Conservation (phyloP, 2,888 invertebrate species). For the Trichogramma dendrolimi region DNA sequence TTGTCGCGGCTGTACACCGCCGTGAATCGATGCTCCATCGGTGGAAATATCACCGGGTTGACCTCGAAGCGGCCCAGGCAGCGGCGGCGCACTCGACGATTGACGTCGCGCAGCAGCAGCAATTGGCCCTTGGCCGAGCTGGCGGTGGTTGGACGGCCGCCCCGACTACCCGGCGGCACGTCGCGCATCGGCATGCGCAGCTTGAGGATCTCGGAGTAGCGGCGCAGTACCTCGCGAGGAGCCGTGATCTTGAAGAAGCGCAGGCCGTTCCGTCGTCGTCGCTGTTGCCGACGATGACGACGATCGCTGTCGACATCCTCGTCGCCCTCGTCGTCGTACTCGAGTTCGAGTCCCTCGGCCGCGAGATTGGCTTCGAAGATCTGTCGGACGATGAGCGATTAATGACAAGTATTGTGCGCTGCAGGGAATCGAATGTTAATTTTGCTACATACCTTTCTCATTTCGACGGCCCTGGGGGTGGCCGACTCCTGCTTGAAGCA, state of each 20-base stretch:
- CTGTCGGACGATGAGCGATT: conserved; percentile 26
- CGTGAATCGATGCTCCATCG: conserved; percentile 74
- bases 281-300: no score
- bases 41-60: conserved; percentile 70
- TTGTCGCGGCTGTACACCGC: conserved; percentile 87
- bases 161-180: conserved; percentile 59
- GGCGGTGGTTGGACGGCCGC: conserved; percentile 24
- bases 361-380: conserved; percentile 70
- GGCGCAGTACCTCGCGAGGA: conserved; percentile 73
- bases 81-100: conserved; percentile 56
- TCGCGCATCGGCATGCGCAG: conserved; percentile 91
- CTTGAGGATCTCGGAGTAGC: conserved; percentile 89
- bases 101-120: conserved; percentile 57
- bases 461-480: conserved; percentile 38
- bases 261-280: conserved; percentile 57
- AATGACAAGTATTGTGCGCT: not conserved
- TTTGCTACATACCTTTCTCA: conserved; percentile 36
- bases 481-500: conserved; percentile 56
- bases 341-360: conserved; percentile 71
- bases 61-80: conserved; percentile 62
- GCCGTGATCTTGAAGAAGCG: conserved; percentile 87
- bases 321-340: conserved; percentile 62
- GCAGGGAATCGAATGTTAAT: not conserved
- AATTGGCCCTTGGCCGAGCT: conserved; percentile 10
- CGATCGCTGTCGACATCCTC: no score